Percentiles rank a stretch among this genome's conserved stretches.
Conservation (phyloP, 2,113 vertebrate species). For the Nesogale talazaci region DNA sequence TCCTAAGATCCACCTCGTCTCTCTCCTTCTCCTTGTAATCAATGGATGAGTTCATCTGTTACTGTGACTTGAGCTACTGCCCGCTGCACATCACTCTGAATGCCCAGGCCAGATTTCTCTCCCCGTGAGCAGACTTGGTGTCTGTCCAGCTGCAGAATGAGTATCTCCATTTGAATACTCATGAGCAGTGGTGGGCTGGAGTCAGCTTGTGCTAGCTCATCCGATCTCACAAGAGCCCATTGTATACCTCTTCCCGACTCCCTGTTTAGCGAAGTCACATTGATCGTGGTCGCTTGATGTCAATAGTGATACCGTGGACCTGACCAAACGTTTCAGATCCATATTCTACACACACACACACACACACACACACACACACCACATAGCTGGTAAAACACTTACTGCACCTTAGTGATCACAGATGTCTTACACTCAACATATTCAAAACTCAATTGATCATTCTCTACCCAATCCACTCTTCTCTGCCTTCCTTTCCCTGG, state of each 20-base stretch:
- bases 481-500: not conserved
- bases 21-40: conserved; percentile 3
- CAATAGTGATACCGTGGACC: conserved; percentile 18
- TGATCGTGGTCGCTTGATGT: not conserved
- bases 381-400: conserved; percentile 24
- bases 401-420: not conserved
- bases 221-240: not conserved
- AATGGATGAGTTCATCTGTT: conserved; percentile 5
- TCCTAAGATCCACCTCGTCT: not conserved
- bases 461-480: not conserved
- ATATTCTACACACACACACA: not conserved
- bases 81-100: not conserved
- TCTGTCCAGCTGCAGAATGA: not conserved
- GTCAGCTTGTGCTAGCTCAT: not conserved
- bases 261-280: not conserved
- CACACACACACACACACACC: not conserved
- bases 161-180: conserved; percentile 12
- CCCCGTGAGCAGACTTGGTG: not conserved
- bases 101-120: not conserved
- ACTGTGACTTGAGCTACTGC: not conserved
- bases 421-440: not conserved
- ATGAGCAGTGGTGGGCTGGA: not conserved
- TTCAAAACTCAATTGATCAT: conserved; percentile 18
- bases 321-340: not conserved
- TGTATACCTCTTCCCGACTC: not conserved